Base-by-base conservation (phyloP, 2,797 vertebrate genomes). In the Gephyroberyx darwinii region DNA sequence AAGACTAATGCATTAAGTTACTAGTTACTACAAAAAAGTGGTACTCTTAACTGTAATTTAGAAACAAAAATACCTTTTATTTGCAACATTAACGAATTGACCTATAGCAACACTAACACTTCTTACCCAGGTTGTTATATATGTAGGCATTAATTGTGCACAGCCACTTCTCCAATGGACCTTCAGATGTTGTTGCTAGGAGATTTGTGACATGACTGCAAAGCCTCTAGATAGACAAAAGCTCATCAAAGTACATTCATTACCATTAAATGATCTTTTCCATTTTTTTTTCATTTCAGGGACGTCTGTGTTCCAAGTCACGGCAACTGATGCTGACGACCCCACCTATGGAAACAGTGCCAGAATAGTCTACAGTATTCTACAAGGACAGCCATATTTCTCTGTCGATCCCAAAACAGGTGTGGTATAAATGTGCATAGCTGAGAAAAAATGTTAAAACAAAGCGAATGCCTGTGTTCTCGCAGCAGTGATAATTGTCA, bases 391-490 rank as follows among this genome's bases (percentile, higher is more conserved):
- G 87, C 98, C 98, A 72, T 99, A 99, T 90, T 99, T 99, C 92
- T 99, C 98, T 0, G 96, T 99, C 58, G 98, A 99, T 85, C 97
- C 98, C 59, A 98, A 98, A 94, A 98, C 97, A 92, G 98, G 98
- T 98, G 48, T 1, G 58, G 51, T 61, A 48, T 62, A 10, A 51
- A 26, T 63, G 8, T 60, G 61, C 70, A 33, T 47, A 75, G 68
- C 56, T 43, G 4, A 22, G 8, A 17, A 20, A 26, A 26, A 26
- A 26, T 26, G 26, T 26, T 26, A 26, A 2, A 4, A 26, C 26
- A 26, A 64, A 66, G 56, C 20, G 7, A 47, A 17, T 43, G 12
- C 10, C 9, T 51, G 0, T 41, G 14, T 66, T 43, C 63, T 55
- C 39, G 48, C 31, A 51, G 51, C 58, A 22, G 19, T 16, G 48